Percentiles rank a stretch among this genome's conserved stretches.
Conservation (phyloP, 2,113 vertebrate genomes). For the Hydropotes inermis region DNA sequence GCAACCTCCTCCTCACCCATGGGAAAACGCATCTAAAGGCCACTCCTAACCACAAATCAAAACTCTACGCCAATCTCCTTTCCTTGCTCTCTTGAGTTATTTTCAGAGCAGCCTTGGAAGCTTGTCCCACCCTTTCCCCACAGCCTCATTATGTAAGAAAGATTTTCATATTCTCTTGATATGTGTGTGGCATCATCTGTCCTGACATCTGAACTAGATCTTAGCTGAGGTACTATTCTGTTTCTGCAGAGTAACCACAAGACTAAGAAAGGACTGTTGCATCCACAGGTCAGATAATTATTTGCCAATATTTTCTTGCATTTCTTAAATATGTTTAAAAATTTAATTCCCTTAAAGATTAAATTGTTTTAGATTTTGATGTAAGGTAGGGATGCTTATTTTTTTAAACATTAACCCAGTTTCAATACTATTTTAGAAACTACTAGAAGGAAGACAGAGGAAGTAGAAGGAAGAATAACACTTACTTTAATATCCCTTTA, state of each 20-base stretch:
- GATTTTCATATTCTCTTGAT: not conserved
- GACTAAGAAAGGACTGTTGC: not conserved
- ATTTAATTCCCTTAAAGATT: not conserved
- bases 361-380: not conserved
- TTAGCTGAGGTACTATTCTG: not conserved
- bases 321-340: not conserved
- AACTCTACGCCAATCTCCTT: not conserved
- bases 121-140: not conserved
- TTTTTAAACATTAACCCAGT: not conserved
- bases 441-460: not conserved
- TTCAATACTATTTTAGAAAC: not conserved
- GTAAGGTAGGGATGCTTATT: not conserved
- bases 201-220: not conserved
- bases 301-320: not conserved
- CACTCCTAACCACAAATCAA: not conserved
- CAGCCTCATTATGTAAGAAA: not conserved
- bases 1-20: not conserved
- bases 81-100: not conserved
- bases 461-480: not conserved
- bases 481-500: not conserved
- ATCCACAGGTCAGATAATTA: not conserved
- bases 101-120: not conserved
- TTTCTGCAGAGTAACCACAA: not conserved
- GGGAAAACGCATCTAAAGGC: not conserved
- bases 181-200: not conserved